These are phyloP conservation scores for Drosophila stalkeri DNA, from an alignment of 2,888 invertebrate genomes.

Conservation along the genomic window DNA sequence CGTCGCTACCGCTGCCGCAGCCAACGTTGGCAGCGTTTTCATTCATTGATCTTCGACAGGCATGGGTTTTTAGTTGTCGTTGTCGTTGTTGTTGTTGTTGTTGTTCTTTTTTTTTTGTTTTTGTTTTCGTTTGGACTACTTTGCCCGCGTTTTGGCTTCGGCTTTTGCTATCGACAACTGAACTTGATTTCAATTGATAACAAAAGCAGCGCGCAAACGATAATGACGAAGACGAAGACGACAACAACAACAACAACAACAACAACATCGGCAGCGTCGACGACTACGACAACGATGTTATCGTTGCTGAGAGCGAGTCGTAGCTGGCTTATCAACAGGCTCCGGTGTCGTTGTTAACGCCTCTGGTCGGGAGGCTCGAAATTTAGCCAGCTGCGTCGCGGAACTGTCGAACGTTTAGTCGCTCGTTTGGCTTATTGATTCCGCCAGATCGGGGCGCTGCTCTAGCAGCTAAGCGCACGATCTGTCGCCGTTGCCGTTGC, in stretches of 20 bases:
- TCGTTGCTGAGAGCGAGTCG: conserved; percentile 25
- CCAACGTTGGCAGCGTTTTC: conserved; percentile 42
- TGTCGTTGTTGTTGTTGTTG: not conserved
- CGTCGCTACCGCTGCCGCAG: conserved; percentile 17
- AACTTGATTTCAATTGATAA: conserved; percentile 59
- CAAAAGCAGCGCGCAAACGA: conserved; percentile 5
- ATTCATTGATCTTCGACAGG: conserved; percentile 53
- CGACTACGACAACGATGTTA: not conserved
- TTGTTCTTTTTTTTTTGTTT: not conserved
- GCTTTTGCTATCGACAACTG: conserved; percentile 19
- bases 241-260: not conserved
- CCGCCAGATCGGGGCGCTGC: conserved; percentile 51
- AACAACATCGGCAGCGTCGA: not conserved
- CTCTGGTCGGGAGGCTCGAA: conserved; percentile 27
- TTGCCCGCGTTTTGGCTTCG: conserved; percentile 7
- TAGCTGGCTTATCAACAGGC: conserved; percentile 49
- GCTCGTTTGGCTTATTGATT: conserved; percentile 62
- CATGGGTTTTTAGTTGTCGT: not conserved
- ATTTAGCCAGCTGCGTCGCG: conserved; percentile 29
- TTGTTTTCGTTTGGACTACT: conserved; percentile 8
- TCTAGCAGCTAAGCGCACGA: conserved; percentile 24
- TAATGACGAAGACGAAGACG: not conserved
- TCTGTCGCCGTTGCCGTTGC: conserved; percentile 25
- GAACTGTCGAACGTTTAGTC: conserved; percentile 32
- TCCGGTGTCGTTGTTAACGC: conserved; percentile 10